These are phyloP conservation scores for Pogonocichla stellata DNA, from an alignment of 2,113 vertebrate genomes.

Conservation along the genomic window DNA sequence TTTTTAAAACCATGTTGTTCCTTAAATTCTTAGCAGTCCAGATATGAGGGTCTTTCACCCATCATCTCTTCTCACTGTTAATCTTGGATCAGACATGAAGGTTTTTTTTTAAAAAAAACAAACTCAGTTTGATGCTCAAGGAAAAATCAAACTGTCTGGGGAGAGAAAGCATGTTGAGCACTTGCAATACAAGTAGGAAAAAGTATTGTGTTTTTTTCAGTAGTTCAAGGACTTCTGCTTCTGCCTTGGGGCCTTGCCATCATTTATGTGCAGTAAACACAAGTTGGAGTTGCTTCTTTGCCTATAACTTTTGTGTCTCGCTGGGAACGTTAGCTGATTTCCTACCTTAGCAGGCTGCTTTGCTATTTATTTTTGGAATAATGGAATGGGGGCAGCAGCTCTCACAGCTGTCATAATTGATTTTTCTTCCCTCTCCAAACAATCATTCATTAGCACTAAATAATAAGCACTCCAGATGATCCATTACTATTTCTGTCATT, in stretches of 20 bases:
- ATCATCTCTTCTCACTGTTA: background rate
- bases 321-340: slow-evolving; percentile 24
- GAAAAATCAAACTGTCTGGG: background rate
- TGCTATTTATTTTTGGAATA: slow-evolving; percentile 47
- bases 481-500: slow-evolving; percentile 44
- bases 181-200: background rate
- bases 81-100: background rate
- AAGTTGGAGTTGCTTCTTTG: background rate
- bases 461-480: slow-evolving; percentile 60
- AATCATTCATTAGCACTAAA: slow-evolving; percentile 56
- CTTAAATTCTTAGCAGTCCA: background rate
- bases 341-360: slow-evolving; percentile 13
- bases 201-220: background rate
- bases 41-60: background rate
- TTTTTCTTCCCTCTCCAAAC: slow-evolving; percentile 31
- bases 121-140: background rate
- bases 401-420: slow-evolving; percentile 59
- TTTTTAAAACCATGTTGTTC: background rate
- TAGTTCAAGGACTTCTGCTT: background rate
- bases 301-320: background rate
- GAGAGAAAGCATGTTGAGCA: background rate
- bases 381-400: background rate
- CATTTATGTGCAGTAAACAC: background rate
- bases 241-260: background rate
- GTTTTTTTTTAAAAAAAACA: fast-evolving